phyloP scores from a whole-genome alignment of 2,113 vertebrate species.

The Ophthalmolycus amberensis region DNA sequence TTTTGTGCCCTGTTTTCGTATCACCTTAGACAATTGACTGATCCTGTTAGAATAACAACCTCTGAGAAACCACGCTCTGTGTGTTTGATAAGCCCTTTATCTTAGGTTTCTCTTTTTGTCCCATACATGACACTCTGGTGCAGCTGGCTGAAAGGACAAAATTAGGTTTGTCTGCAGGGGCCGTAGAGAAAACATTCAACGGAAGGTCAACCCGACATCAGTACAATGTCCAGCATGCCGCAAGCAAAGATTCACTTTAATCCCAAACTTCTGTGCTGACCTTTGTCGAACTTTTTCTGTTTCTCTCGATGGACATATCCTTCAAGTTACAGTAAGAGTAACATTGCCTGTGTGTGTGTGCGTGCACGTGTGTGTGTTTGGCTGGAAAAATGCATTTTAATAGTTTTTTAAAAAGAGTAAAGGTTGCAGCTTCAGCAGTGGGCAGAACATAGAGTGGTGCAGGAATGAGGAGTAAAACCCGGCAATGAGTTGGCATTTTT shows the following conservation, averaged over 20 bases:
- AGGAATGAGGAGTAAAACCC: neutral
- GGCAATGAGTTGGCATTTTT: neutral
- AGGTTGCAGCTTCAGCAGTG: neutral
- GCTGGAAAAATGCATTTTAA: neutral
- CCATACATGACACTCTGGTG: conserved; percentile 51
- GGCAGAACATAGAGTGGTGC: neutral
- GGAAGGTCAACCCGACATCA: conserved; percentile 58
- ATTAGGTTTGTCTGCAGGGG: conserved; percentile 61
- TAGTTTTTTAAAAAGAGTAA: neutral
- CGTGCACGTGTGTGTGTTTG: neutral
- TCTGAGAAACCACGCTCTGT: conserved; percentile 16
- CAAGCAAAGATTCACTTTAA: conserved; percentile 46
- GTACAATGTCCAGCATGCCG: conserved; percentile 42
- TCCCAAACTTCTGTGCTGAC: conserved; percentile 46
- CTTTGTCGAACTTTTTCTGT: conserved; percentile 34
- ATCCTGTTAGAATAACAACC: neutral
- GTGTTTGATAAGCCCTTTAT: conserved; percentile 34
- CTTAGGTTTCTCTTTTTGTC: conserved; percentile 30
- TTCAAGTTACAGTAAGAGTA: conserved; percentile 14
- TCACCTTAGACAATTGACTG: neutral
- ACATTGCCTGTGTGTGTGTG: neutral
- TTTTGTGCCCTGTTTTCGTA: neutral
- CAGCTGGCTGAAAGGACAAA: conserved; percentile 62
- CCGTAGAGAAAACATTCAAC: conserved; percentile 47
- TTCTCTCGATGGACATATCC: conserved; percentile 25